Evolutionary conservation across 2,888 invertebrate genomes (phyloP).

Genomic region (Blera fallax): DNA sequence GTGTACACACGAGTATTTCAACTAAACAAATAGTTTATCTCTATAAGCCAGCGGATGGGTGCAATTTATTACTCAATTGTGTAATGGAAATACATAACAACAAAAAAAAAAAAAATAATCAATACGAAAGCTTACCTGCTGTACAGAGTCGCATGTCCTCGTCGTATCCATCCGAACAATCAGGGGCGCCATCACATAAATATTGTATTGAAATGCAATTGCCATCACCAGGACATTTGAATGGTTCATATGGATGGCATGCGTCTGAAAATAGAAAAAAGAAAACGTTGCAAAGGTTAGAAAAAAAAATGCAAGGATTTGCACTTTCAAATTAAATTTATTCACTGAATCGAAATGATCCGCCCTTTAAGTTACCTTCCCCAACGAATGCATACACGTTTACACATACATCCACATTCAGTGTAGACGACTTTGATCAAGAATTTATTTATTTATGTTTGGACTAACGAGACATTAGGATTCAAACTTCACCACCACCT

Average conservation of each 20-base stretch:
- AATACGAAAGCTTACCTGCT: slow-evolving; percentile 86
- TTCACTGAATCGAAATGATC: slow-evolving; percentile 9
- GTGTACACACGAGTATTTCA: not conserved
- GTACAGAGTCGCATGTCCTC: slow-evolving; percentile 97
- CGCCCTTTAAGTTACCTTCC: not conserved
- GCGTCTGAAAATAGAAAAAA: slow-evolving; percentile 83
- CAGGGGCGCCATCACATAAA: slow-evolving; percentile 96
- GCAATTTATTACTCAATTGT: slow-evolving; percentile 50
- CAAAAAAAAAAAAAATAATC: slow-evolving; percentile 29
- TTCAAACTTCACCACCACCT: not conserved
- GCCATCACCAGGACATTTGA: slow-evolving; percentile 96
- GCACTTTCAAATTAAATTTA: slow-evolving; percentile 21
- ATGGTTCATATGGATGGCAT: slow-evolving; percentile 97
- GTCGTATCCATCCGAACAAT: slow-evolving; percentile 97
- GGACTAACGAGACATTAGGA: not conserved
- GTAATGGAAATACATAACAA: slow-evolving; percentile 17
- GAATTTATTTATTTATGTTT: not conserved
- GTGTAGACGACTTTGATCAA: slow-evolving; percentile 1
- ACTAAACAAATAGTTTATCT: slow-evolving; percentile 29
- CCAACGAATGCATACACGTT: not conserved
- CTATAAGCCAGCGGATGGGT: not conserved
- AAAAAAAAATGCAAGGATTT: slow-evolving; percentile 5
- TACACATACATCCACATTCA: too few relatives aligned
- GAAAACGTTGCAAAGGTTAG: too few relatives aligned
- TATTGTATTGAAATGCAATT: slow-evolving; percentile 98